Evolutionary conservation across 2,888 invertebrate species (phyloP), one percentile per base, ranked within the genome.

Genomic region (Megamerina dolium): DNA sequence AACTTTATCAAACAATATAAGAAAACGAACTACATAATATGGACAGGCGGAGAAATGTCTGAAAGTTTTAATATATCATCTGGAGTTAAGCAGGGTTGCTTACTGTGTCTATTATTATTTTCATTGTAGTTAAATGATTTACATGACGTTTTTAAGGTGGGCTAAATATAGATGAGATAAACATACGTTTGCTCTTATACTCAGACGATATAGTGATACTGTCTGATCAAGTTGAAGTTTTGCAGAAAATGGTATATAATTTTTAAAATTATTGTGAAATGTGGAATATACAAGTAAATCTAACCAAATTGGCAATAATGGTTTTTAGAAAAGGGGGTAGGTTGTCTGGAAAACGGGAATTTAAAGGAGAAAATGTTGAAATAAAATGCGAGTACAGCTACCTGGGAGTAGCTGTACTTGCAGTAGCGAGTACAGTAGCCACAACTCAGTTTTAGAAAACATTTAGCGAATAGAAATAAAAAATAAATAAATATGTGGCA

Each of bases 11-110:
- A n/a, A n/a, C n/a, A n/a, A n/a, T 37, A 37, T 23, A 14, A 4
- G 10, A 18, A 23, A 12, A 37, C 37, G 18, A 26, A 23, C 12
- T 23, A 13, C 12, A 27, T 37, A 10, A 17, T 37, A 27, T 37
- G 37, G 23, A 37, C 10, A 13, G 23, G 37, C 5, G 10, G 16
- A 20, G 18, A 23, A 17, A 23, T 27, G 3, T 37, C 26, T 4
- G 37, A 37, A 37, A 16, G 10, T 5, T 37, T 37, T 14, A 17
- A 14, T 27, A 37, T 14, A 17, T 16, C 13, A 17, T 27, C 27
- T 10, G 37, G 37, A 26, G 23, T 37, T 26, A 37, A 37, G 18
- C 37, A 37, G 27, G 37, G 26, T 10, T 37, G 23, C 17, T 16
- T 37, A 27, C 8, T 34, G 13, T 18, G 12, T 5, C 34, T 18